Base-by-base conservation (phyloP, 2,888 invertebrate species). In the Priapulus caudatus region DNA sequence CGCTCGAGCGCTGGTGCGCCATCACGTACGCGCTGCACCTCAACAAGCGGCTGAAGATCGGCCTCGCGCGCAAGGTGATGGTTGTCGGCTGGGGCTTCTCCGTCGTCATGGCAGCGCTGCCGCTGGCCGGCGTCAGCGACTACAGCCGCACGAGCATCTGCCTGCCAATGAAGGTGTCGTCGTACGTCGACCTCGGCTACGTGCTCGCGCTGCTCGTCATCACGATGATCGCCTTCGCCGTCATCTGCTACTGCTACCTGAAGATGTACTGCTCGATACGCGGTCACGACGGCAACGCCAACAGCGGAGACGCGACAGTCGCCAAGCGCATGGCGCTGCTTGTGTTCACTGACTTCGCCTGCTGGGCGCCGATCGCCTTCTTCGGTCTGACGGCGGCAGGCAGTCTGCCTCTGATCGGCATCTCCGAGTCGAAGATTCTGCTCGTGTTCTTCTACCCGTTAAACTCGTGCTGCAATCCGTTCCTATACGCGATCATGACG, bases 361-460 rank as follows among this genome's bases (percentile, higher is more conserved):
- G 97, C 75, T 97, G 95, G 95, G 89, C 92, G 2, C 97, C 97
- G 0, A 92, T 95, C 58, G 90, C 95, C 1, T 90, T 95, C 73
- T 90, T 91, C 70, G 86, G 91, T 4, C 76, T 95, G 33, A 90
- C 92, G 0, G 92, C 95, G 18, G 86, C 91, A 4, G 87, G 91
- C 68, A 93, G 93, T 5, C 75, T 84, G 58, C 89, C 87, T 56
- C 76, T 95, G 47, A 86, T 97, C 22, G 86, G 88, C 1, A 77
- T 97, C 55, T 92, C 92, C 69, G 88, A 91, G 73, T 93, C 97
- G 46, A 97, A 97, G 76, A 73, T 91, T 48, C 33, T 33, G 10
- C 33, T 90, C 88, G 92, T 97, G 43, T 93, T 97, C 70, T 84
- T 97, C 52, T 75, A 95, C 62, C 97, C 97, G 1, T 75, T 97